Percentiles rank a stretch among this genome's conserved stretches.
Conservation (phyloP, 2,797 vertebrate species). For the Phalanger gymnotis region DNA sequence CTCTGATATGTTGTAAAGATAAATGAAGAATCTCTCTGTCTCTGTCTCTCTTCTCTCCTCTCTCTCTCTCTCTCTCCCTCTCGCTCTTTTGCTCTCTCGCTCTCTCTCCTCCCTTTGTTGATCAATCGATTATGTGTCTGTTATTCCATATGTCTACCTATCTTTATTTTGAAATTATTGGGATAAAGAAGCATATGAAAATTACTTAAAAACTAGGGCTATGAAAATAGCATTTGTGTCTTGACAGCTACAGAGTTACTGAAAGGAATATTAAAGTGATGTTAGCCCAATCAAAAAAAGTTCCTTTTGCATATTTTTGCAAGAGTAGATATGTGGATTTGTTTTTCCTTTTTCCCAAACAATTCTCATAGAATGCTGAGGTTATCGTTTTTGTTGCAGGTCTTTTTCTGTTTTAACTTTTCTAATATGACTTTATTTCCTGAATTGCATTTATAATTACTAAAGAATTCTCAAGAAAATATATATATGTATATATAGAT, state of each 20-base stretch:
- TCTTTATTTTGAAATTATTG: background rate
- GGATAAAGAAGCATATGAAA: conserved; percentile 16
- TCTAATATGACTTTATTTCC: background rate
- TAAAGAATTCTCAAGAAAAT: conserved; percentile 6
- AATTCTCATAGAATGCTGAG: background rate
- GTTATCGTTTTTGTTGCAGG: background rate
- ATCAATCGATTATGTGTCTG: background rate
- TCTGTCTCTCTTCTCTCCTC: background rate
- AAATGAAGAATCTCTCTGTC: background rate
- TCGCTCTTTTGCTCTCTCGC: fast-evolving
- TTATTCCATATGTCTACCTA: background rate
- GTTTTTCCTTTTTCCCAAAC: background rate
- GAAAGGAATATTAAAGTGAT: conserved; percentile 28
- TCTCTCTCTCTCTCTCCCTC: no score
- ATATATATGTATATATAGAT: background rate
- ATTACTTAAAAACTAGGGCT: conserved; percentile 8
- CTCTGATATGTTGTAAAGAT: conserved; percentile 24
- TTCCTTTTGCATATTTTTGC: background rate
- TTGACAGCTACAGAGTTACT: background rate
- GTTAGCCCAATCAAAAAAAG: background rate
- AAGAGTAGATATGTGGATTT: background rate
- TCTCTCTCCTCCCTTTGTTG: background rate
- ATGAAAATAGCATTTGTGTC: conserved; percentile 19
- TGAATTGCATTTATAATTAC: background rate
- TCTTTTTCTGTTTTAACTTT: conserved; percentile 1